Evolutionary conservation across 1,140 invertebrate species (phyloP).

Genomic region (Lepidotrigona ventralis): DNA sequence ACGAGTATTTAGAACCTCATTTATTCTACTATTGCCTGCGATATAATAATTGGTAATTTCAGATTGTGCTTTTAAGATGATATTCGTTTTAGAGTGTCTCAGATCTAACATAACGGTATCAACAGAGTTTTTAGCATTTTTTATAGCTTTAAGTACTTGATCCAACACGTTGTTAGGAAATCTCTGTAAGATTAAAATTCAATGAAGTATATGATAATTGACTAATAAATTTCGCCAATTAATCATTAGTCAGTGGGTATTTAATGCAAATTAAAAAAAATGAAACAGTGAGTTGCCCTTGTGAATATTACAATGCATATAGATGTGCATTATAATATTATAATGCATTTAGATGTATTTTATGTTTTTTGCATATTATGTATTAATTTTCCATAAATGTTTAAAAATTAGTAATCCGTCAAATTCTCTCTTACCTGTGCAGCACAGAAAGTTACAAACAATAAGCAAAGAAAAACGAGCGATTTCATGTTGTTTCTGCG

Average conservation of each 20-base stretch:
- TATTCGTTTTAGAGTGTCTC: too few relatives aligned
- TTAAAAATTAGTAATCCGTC: not conserved
- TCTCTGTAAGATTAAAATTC: not conserved
- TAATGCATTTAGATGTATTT: not conserved
- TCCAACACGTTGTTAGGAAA: not conserved
- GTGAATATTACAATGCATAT: too few relatives aligned
- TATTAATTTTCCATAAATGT: not conserved
- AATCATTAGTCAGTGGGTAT: not conserved
- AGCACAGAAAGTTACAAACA: not conserved
- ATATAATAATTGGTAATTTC: not conserved
- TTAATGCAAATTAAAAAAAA: not conserved
- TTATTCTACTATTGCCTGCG: not conserved
- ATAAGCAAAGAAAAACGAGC: not conserved
- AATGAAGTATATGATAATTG: not conserved
- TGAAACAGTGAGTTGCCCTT: not conserved
- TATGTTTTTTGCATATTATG: not conserved
- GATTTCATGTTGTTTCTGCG: conserved; percentile 15
- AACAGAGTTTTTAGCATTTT: not conserved
- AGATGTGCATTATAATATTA: too few relatives aligned
- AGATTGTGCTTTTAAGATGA: too few relatives aligned
- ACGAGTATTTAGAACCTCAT: not conserved
- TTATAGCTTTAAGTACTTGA: not conserved
- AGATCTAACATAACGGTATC: not conserved
- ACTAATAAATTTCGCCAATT: not conserved
- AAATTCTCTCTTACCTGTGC: conserved; percentile 23